Conservation (phyloP, 2,888 invertebrate species). For the Heliconius hortense region DNA sequence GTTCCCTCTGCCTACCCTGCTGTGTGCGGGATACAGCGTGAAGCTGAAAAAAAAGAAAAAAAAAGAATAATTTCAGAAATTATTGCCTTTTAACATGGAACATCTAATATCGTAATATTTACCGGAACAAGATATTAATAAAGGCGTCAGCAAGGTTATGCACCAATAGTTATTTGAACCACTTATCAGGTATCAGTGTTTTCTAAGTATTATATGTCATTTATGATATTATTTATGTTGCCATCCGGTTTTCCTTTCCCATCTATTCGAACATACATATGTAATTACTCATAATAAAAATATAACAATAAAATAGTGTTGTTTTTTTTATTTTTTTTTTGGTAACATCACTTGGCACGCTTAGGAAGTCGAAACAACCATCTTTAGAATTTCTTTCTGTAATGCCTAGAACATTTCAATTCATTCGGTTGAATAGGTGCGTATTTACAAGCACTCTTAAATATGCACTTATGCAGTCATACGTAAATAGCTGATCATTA, state of each 20-base stretch:
- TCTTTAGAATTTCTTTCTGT: conserved; percentile 6
- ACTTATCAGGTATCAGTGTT: neutral
- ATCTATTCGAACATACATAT: neutral
- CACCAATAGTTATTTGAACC: conserved; percentile 14
- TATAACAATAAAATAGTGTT: neutral
- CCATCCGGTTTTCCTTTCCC: conserved; percentile 7
- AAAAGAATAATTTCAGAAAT: neutral
- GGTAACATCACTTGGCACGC: conserved; percentile 4
- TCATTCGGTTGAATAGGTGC: conserved; percentile 1
- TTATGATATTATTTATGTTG: neutral
- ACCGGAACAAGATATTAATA: neutral
- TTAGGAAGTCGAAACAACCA: neutral
- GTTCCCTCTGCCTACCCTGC: no score
- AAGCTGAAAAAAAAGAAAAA: no score
- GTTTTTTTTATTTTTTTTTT: neutral
- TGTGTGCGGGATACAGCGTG: no score
- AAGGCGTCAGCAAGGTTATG: neutral
- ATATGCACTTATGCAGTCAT: neutral
- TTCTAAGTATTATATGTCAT: conserved; percentile 29
- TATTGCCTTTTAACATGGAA: no score
- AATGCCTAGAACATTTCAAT: conserved; percentile 1
- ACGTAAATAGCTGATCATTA: neutral
- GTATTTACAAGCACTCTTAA: conserved; percentile 3
- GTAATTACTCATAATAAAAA: neutral
- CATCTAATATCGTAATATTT: neutral